Evolutionary conservation across 2,888 invertebrate species (phyloP), one percentile per base, ranked within the genome.

Genomic region (Megamerina dolium): DNA sequence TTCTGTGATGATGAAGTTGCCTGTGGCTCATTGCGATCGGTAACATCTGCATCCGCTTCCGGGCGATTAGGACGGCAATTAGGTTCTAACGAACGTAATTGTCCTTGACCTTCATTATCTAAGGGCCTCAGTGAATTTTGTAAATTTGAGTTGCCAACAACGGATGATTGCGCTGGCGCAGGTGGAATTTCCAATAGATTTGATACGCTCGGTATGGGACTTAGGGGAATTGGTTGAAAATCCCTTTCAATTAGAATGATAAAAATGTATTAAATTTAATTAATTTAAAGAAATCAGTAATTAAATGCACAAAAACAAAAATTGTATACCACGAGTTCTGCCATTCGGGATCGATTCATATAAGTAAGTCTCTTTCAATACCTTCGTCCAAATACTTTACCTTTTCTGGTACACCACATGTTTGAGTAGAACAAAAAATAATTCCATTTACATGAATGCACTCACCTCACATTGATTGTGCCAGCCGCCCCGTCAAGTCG

Each of bases 181-280:
- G n/a, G n/a, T n/a, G 62, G 62, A 69, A 77, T 72, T 37, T 78
- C 79, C 42, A 77, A 73, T 3, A 84, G 66, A 73, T 85, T 84
- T 45, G 85, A 85, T 51, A 87, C 83, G 68, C 90, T 91, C 16
- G 90, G 87, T 63, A 92, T 89, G 2, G 92, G 91, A 71, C 90
- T 92, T 19, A 93, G 76, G 36, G 86, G 85, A 59, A 83, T 80
- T 53, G 83, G 79, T 66, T 83, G 79, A 63, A 83, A 77, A 53
- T 87, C 86, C 52, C 85, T 58, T 48, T 5, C 51, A 17, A 17
- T 41, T 16, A 30, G 20, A 37, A 41, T 19, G n/a, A 13, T 40
- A 38, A 30, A 29, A 34, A n/a, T n/a, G n/a, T 27, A 2, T 20
- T 31, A 16, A 27, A 31, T 35, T 5, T 14, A 23, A 23, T 8